These are phyloP conservation scores for Pedionomus torquatus DNA, from an alignment of 2,113 vertebrate species.

Conservation along the genomic window DNA sequence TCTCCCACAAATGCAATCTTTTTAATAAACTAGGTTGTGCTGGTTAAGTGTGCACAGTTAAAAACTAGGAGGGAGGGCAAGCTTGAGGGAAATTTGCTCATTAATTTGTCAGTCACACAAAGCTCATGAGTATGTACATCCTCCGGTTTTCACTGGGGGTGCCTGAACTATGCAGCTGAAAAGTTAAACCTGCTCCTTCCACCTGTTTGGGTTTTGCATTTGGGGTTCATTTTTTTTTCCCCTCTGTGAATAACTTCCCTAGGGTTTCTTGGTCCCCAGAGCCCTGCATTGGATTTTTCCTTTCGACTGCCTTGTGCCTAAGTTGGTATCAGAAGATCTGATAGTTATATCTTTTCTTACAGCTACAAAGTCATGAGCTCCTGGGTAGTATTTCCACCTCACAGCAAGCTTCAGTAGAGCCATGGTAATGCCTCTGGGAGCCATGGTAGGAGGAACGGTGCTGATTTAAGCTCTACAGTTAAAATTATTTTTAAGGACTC, in stretches of 20 bases:
- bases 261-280: not conserved
- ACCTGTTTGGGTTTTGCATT: not conserved
- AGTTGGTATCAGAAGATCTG: constrained; percentile 4
- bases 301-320: not conserved
- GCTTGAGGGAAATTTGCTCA: not conserved
- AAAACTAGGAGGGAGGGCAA: not conserved
- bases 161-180: not conserved
- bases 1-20: not conserved
- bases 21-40: not conserved
- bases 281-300: not conserved
- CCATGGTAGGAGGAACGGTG: not conserved
- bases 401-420: constrained; percentile 37
- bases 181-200: not conserved
- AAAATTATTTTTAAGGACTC: constrained; percentile 28
- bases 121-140: not conserved
- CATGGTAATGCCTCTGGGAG: not conserved
- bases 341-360: not conserved
- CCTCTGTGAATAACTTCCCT: not conserved
- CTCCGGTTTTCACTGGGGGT: not conserved
- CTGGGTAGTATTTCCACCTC: constrained; percentile 43
- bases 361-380: constrained; percentile 27
- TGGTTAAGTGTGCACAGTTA: not conserved
- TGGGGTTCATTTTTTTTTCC: not conserved
- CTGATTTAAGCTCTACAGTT: constrained; percentile 17
- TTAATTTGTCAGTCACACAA: not conserved